Evolutionary conservation across 2,888 invertebrate species (phyloP).

Genomic region (Phortica okadai): DNA sequence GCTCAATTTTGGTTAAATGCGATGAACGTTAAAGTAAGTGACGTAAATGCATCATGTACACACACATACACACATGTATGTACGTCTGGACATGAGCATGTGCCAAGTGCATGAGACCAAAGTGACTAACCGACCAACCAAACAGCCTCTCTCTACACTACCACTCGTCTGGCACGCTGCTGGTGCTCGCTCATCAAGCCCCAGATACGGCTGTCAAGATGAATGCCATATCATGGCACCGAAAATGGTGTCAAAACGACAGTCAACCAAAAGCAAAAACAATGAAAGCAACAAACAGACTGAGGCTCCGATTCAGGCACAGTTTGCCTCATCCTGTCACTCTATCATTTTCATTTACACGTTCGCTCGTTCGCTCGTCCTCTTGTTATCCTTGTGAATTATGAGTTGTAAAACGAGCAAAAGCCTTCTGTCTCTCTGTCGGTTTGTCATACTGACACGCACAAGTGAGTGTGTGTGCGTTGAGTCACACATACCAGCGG

Average conservation of each 20-base stretch:
- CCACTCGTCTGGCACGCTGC: no score
- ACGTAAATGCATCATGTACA: constrained; percentile 65
- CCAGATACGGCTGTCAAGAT: constrained; percentile 72
- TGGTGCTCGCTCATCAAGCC: constrained; percentile 41
- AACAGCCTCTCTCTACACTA: background rate
- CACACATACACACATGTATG: constrained; percentile 42
- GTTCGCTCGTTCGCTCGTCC: background rate
- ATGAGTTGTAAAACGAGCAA: constrained; percentile 56
- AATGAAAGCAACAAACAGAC: constrained; percentile 46
- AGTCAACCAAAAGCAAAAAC: constrained; percentile 49
- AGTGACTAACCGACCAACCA: background rate
- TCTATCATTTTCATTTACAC: background rate
- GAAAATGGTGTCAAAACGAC: constrained; percentile 69
- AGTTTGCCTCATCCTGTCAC: background rate
- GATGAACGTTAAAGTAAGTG: constrained; percentile 70
- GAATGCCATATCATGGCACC: constrained; percentile 72
- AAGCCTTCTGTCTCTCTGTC: background rate
- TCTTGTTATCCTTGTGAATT: constrained; percentile 64
- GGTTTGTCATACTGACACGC: background rate
- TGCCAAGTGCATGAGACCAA: constrained; percentile 24
- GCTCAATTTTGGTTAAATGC: constrained; percentile 56
- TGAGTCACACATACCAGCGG: background rate
- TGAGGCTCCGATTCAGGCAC: background rate
- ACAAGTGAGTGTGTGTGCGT: background rate
- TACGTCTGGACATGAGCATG: constrained; percentile 5